phyloP scores from a whole-genome alignment of 1,140 invertebrate genomes.

The Yoshiicerus persimilis region DNA sequence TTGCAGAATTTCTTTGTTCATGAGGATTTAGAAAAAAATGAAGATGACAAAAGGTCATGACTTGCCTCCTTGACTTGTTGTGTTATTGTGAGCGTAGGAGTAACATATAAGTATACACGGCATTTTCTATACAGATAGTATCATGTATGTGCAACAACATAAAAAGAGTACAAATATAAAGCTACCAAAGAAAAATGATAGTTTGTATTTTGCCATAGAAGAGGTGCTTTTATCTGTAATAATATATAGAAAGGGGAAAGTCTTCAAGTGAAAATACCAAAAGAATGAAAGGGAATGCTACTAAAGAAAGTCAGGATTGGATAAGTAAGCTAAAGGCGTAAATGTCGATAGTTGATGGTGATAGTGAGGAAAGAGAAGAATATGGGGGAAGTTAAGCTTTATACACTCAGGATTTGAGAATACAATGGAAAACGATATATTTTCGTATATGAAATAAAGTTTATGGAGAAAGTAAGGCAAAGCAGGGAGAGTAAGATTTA shows the following conservation, averaged over 20 bases:
- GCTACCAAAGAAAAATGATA: neutral
- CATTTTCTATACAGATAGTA: too few species aligned
- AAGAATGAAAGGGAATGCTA: neutral
- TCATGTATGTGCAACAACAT: neutral
- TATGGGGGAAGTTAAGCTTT: constrained; percentile 13
- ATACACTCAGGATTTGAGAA: constrained; percentile 16
- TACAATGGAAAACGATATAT: constrained; percentile 21
- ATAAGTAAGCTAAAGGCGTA: neutral
- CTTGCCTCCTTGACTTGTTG: neutral
- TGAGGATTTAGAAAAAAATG: neutral
- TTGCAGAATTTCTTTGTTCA: neutral
- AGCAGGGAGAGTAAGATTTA: neutral
- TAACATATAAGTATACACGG: too few species aligned
- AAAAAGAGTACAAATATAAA: neutral
- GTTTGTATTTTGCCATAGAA: neutral
- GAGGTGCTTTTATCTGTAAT: neutral
- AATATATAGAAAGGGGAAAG: neutral
- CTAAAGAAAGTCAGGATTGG: neutral
- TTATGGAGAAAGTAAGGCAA: neutral
- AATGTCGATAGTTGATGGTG: constrained; percentile 5
- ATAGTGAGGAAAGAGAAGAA: neutral
- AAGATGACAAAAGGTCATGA: constrained; percentile 19
- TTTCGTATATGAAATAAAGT: neutral
- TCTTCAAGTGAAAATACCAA: neutral
- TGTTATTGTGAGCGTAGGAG: neutral